Conservation (phyloP, 1,140 invertebrate genomes). For the Psilanteris sp. region DNA sequence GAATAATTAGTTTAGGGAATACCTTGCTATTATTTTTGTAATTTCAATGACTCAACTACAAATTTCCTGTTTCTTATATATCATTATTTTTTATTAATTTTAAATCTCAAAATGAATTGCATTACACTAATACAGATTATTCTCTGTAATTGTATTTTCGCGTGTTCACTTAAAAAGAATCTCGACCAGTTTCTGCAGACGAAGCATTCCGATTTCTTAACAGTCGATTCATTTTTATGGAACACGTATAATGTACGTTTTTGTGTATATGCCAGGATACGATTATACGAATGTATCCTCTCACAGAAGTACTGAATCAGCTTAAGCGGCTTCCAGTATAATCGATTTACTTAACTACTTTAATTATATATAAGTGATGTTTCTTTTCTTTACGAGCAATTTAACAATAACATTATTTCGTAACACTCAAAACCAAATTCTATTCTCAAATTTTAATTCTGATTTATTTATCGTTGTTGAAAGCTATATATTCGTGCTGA, state of each 20-base stretch:
- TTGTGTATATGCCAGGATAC: conserved; percentile 61
- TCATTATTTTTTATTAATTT: no score
- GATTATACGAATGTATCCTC: conserved; percentile 65
- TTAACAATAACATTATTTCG: no score
- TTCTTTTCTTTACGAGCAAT: no score
- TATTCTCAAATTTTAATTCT: no score
- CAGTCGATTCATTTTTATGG: conserved; percentile 66
- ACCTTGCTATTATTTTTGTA: no score
- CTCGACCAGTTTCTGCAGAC: conserved; percentile 28
- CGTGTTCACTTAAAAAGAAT: conserved; percentile 35
- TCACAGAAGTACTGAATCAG: conserved; percentile 59
- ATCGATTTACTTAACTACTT: conserved; percentile 55
- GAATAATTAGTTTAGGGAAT: no score
- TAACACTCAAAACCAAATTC: no score
- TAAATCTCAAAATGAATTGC: conserved; percentile 34
- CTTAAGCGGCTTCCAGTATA: conserved; percentile 48
- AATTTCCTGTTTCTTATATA: no score
- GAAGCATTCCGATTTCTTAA: conserved; percentile 62
- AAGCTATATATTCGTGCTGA: no score
- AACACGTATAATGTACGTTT: conserved; percentile 64
- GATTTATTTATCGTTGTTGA: no score
- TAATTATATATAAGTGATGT: no score
- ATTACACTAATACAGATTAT: conserved; percentile 29
- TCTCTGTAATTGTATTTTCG: conserved; percentile 44
- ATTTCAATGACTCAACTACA: no score